These are phyloP conservation scores for Australoheros facetus DNA, from an alignment of 2,797 vertebrate species.

Conservation along the genomic window DNA sequence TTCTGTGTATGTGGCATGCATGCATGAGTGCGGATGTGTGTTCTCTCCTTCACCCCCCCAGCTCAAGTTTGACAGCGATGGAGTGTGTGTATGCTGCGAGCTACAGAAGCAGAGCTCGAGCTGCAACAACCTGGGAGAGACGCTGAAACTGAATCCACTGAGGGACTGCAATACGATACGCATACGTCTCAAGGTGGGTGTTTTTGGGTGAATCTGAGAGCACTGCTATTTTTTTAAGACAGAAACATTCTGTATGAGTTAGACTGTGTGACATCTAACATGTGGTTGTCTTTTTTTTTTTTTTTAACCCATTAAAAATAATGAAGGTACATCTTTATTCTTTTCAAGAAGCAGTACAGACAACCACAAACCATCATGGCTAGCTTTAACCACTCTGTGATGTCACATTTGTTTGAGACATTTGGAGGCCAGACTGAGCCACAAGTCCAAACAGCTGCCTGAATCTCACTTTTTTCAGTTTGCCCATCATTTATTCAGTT, in stretches of 20 bases:
- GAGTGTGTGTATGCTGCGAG: slow-evolving; percentile 97
- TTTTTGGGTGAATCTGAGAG: slow-evolving; percentile 9
- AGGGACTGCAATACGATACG: slow-evolving; percentile 93
- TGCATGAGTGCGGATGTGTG: slow-evolving; percentile 76
- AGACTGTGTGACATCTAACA: background rate
- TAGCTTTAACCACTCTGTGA: background rate
- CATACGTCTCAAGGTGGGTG: slow-evolving; percentile 91
- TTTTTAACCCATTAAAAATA: background rate
- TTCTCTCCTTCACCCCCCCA: slow-evolving; percentile 74
- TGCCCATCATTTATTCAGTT: background rate
- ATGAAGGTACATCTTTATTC: background rate
- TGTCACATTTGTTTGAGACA: background rate
- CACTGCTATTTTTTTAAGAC: background rate
- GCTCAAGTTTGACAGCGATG: slow-evolving; percentile 97
- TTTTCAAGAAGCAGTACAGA: background rate
- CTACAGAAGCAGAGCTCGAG: slow-evolving; percentile 91
- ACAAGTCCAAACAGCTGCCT: background rate
- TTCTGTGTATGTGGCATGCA: slow-evolving; percentile 59
- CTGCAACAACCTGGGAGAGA: slow-evolving; percentile 96
- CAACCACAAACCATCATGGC: background rate
- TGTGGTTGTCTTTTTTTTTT: background rate
- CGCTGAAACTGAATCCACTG: slow-evolving; percentile 94
- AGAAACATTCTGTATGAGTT: background rate
- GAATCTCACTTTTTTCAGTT: background rate
- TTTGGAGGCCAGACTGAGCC: background rate